Conservation (phyloP, 2,888 invertebrate genomes). For the Tricholauxania praeusta region DNA sequence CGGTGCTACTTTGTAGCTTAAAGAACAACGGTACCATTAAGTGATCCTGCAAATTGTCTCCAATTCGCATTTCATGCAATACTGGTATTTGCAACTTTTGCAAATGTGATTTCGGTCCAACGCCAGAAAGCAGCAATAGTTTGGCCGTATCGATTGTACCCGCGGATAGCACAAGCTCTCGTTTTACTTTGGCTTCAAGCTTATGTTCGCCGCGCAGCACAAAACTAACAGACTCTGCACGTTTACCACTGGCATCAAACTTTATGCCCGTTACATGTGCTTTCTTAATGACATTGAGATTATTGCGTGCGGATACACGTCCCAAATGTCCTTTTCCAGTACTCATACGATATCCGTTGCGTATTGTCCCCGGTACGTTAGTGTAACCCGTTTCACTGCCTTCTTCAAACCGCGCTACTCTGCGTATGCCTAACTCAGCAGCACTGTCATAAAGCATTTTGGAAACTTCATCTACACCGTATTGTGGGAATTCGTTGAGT, state of each 20-base stretch:
- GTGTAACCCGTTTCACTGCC: slow-evolving; percentile 69
- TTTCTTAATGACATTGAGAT: slow-evolving; percentile 73
- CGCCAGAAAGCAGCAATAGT: slow-evolving; percentile 63
- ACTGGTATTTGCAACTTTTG: slow-evolving; percentile 51
- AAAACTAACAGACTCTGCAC: slow-evolving; percentile 68
- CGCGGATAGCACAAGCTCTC: slow-evolving; percentile 62
- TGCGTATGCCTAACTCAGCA: slow-evolving; percentile 68
- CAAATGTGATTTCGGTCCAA: slow-evolving; percentile 59
- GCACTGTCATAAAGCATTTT: slow-evolving; percentile 67
- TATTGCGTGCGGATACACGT: slow-evolving; percentile 69
- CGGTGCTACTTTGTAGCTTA: slow-evolving; percentile 62
- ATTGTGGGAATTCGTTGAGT: slow-evolving; percentile 64
- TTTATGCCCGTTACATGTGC: slow-evolving; percentile 71
- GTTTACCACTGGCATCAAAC: slow-evolving; percentile 66
- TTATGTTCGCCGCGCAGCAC: slow-evolving; percentile 68
- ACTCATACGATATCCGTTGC: slow-evolving; percentile 79
- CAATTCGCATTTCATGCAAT: slow-evolving; percentile 69
- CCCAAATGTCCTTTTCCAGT: slow-evolving; percentile 79
- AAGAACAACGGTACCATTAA: slow-evolving; percentile 70
- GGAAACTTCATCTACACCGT: slow-evolving; percentile 44
- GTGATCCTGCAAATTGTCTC: slow-evolving; percentile 85
- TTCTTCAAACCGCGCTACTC: slow-evolving; percentile 63
- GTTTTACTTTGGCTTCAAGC: slow-evolving; percentile 49
- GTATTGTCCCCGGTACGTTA: slow-evolving; percentile 68
- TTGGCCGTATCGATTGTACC: slow-evolving; percentile 63